These are phyloP conservation scores for Papilio machaon DNA, from an alignment of 1,140 invertebrate genomes.

Conservation along the genomic window DNA sequence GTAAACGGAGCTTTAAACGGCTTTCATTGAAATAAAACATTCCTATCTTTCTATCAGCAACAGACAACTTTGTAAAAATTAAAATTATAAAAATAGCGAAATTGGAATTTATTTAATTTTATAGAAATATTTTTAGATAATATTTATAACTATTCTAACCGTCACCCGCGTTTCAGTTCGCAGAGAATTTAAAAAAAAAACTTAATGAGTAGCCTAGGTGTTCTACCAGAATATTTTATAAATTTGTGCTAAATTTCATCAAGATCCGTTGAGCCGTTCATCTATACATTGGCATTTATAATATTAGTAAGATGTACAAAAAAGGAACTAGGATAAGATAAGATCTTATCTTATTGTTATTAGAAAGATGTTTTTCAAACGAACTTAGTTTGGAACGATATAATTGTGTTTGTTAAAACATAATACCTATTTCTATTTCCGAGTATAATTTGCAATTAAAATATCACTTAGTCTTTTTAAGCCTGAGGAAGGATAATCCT, in stretches of 20 bases:
- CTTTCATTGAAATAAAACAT: conserved; percentile 61
- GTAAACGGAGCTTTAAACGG: conserved; percentile 52
- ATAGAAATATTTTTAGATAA: not conserved
- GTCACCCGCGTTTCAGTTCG: too few relatives aligned
- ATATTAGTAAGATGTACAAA: too few relatives aligned
- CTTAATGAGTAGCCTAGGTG: too few relatives aligned
- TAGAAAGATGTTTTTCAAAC: not conserved
- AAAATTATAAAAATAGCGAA: not conserved
- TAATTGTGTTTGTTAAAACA: not conserved
- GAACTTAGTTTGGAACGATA: not conserved
- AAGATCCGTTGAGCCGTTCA: too few relatives aligned
- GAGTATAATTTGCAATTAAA: not conserved
- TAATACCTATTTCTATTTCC: not conserved
- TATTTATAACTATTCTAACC: too few relatives aligned
- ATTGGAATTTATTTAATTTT: not conserved
- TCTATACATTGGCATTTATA: too few relatives aligned
- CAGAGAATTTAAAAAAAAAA: too few relatives aligned
- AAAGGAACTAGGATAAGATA: too few relatives aligned
- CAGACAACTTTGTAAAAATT: not conserved
- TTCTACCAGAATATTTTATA: too few relatives aligned
- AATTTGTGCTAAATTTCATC: too few relatives aligned
- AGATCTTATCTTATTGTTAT: too few relatives aligned
- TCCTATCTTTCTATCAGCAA: conserved; percentile 38
- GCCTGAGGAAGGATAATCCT: conserved; percentile 5
- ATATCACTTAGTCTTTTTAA: conserved; percentile 24